A percentile compares a stretch with the other conserved stretches of the same genome.
phyloP scores from a whole-genome alignment of 2,113 vertebrate genomes.

The Dryoscopus gambensis region DNA sequence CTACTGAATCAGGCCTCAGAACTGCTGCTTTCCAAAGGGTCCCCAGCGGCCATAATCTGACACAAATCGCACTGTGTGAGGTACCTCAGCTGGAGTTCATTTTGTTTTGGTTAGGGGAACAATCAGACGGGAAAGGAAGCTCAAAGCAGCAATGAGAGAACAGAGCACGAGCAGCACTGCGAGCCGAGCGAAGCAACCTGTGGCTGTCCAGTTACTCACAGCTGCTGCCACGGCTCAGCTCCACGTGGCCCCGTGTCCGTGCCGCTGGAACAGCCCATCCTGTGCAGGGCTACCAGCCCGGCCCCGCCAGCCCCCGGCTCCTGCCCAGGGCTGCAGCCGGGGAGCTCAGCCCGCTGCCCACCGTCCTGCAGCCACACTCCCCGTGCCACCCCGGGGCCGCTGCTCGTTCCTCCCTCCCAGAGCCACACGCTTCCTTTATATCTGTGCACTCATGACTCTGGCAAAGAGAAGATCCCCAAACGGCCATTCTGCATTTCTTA shows the following conservation, averaged over 20 bases:
- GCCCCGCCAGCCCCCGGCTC: not conserved
- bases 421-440: accelerated
- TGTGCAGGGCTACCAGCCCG: not conserved
- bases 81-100: not conserved
- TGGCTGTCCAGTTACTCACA: not conserved
- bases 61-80: not conserved
- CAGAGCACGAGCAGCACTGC: accelerated
- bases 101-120: not conserved
- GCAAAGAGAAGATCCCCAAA: not conserved
- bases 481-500: not conserved
- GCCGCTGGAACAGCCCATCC: not conserved
- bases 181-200: accelerated
- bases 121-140: not conserved
- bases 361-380: not conserved
- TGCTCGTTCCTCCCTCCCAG: not conserved
- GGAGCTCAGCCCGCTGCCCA: not conserved
- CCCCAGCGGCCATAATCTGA: not conserved
- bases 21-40: not conserved
- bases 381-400: accelerated
- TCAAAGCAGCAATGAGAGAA: not conserved
- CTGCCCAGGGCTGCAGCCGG: not conserved
- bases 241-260: not conserved
- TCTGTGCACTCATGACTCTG: accelerated
- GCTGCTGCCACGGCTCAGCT: not conserved
- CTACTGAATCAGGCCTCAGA: not conserved